Evolutionary conservation across 2,113 vertebrate genomes (phyloP), one percentile per base, ranked within the genome.

Genomic region (Tauraco erythrolophus): DNA sequence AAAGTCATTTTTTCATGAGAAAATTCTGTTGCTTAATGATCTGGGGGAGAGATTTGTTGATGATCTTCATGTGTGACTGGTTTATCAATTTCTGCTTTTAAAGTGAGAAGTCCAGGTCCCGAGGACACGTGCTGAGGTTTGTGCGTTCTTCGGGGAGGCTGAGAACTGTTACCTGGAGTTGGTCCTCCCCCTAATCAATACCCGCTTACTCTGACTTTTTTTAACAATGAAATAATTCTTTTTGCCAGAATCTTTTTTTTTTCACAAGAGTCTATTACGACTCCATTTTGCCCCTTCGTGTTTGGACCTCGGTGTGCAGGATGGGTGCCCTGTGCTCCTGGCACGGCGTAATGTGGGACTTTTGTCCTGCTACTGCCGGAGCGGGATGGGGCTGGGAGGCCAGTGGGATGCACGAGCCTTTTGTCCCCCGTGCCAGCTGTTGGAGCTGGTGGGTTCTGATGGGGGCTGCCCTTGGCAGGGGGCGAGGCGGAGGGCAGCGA

Each of bases 311-410:
- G 10, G 60, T 1, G 5, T 33, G 31, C 0, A 0, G 82, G 43
- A 8, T 28, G n/a, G 41, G 31, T 16, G 1, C 17, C 30, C 31
- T 0, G 11, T 2, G 30, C 61, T 70, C 17, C 30, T 2, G 19
- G 48, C 13, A 1, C 43, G 11, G 33, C 0, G 12, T 14, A 8
- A 8, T 2, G 5, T 19, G 1, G 62, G 48, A 23, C 27, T 14
- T 0, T 13, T 3, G 83, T 78, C 35, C 64, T 6, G 1, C 23
- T 25, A 3, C 4, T 6, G 31, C 23, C 2, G 2, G 41, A 41
- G 41, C 12, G 41, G 41, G 41, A 41, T 41, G 41, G 41, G 41
- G 41, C 41, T 2, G 30, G 31, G 65, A 15, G 2, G 3, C 25
- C 76, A 1, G 37, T 16, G 5, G 76, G 15, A 43, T 65, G 76